These are phyloP conservation scores for Sicus ferrugineus DNA, from an alignment of 2,888 invertebrate species.

Conservation along the genomic window DNA sequence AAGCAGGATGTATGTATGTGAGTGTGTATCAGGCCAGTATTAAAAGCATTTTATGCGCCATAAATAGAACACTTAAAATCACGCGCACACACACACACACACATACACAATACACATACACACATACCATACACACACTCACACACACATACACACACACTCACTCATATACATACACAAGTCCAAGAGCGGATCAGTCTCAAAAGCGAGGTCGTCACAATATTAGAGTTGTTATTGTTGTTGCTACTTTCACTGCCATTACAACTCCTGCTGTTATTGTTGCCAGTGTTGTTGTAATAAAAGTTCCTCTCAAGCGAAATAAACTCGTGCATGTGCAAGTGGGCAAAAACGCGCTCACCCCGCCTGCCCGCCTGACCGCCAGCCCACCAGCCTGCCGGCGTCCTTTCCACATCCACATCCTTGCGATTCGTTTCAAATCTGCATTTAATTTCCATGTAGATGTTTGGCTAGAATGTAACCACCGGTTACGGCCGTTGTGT, in stretches of 20 bases:
- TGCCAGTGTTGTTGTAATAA: constrained; percentile 32
- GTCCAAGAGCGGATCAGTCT: not conserved
- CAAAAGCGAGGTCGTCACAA: constrained; percentile 5
- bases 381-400: not conserved
- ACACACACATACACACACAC: not conserved
- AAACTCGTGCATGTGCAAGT: constrained; percentile 12
- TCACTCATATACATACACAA: not conserved
- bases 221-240: not conserved
- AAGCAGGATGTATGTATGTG: constrained; percentile 18
- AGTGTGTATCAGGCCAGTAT: constrained; percentile 7
- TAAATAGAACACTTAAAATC: constrained; percentile 5
- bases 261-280: constrained; percentile 38
- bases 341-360: not conserved
- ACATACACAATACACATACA: not conserved
- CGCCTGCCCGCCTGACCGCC: not conserved
- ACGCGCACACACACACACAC: too few species aligned
- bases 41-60: constrained; percentile 23
- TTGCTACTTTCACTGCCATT: constrained; percentile 33
- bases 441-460: constrained; percentile 22
- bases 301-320: constrained; percentile 14
- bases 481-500: not conserved
- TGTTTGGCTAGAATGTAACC: not conserved
- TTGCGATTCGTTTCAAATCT: constrained; percentile 8
- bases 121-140: not conserved
- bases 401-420: not conserved